Conservation (phyloP, 2,113 vertebrate genomes). For the Channa maculata region DNA sequence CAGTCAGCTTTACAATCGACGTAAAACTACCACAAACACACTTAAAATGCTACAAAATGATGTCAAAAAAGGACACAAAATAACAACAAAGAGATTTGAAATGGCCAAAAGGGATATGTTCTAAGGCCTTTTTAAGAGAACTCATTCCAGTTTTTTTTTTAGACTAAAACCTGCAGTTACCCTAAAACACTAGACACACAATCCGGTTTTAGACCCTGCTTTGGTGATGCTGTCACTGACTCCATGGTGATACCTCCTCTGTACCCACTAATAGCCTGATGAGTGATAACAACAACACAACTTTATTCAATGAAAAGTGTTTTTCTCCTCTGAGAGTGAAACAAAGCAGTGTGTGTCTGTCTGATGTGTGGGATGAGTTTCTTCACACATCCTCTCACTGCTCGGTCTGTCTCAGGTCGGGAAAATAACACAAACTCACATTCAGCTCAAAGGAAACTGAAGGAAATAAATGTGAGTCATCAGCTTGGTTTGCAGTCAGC, state of each 20-base stretch:
- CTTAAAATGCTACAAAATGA: no score
- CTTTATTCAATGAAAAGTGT: constrained; percentile 5
- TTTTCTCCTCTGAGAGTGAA: background rate
- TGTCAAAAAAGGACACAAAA: background rate
- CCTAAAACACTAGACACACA: background rate
- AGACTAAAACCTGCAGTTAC: background rate
- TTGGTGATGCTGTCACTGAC: constrained; percentile 19
- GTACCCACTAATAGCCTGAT: constrained; percentile 6
- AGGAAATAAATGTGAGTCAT: background rate
- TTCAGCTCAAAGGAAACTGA: no score
- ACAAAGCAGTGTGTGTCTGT: background rate
- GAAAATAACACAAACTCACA: background rate
- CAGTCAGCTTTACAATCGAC: no score
- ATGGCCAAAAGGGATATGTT: no score
- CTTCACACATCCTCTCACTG: constrained; percentile 1
- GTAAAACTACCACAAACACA: no score
- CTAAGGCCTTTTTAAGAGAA: background rate
- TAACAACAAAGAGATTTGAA: no score
- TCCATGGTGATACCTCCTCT: constrained; percentile 35
- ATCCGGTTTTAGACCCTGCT: background rate
- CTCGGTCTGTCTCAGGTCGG: background rate
- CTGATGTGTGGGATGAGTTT: constrained; percentile 2
- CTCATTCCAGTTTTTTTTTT: background rate
- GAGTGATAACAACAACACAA: constrained; percentile 22
- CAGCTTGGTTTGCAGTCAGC: background rate